Evolutionary conservation across 1,140 invertebrate genomes (phyloP).

Genomic region (Drosophila pachea): DNA sequence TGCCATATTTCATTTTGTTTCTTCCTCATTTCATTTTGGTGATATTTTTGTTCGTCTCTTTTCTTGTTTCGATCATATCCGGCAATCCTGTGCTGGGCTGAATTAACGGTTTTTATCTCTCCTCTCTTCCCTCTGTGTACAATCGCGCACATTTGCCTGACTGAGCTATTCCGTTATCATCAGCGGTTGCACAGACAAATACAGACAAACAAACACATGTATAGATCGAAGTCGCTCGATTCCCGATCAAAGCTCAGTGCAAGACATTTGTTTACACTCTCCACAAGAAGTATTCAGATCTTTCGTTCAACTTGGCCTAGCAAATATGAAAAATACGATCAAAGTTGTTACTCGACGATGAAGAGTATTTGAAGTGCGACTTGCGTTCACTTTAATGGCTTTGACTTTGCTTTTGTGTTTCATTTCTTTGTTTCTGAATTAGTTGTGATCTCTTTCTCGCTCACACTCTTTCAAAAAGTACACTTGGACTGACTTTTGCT

Average conservation of each 20-base stretch:
- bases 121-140: neutral
- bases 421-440: neutral
- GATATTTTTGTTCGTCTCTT: neutral
- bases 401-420: neutral
- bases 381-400: neutral
- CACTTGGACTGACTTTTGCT: neutral
- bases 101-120: neutral
- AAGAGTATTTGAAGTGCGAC: neutral
- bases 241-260: conserved; percentile 10
- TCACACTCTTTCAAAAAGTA: neutral
- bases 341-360: neutral
- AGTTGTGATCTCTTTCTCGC: neutral
- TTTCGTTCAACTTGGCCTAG: neutral
- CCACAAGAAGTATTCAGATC: too few species aligned
- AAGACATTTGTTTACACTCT: neutral
- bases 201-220: neutral
- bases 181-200: conserved; percentile 10
- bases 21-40: conserved; percentile 6
- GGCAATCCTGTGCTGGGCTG: conserved; percentile 25
- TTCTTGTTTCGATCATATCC: conserved; percentile 13
- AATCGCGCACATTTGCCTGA: neutral
- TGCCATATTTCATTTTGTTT: conserved; percentile 7
- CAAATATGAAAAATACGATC: too few species aligned
- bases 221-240: conserved; percentile 3
- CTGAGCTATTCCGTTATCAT: conserved; percentile 5